phyloP scores from a whole-genome alignment of 2,888 invertebrate species.

The Catocala sponsa region DNA sequence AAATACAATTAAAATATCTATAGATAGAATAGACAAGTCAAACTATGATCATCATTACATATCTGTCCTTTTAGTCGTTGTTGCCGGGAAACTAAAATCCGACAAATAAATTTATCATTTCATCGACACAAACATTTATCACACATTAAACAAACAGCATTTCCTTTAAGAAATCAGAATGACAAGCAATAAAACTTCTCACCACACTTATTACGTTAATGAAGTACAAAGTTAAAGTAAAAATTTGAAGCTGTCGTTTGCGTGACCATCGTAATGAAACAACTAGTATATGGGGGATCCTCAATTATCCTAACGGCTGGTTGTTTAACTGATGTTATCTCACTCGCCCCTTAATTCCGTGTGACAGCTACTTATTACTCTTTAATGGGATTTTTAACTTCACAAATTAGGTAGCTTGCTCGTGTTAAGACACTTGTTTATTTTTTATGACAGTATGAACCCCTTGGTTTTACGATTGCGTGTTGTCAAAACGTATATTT shows the following conservation, averaged over 20 bases:
- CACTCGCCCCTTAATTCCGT: conserved; percentile 38
- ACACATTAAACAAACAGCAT: conserved; percentile 10
- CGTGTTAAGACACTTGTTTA: conserved; percentile 8
- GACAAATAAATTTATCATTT: not conserved
- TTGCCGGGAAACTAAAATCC: not conserved
- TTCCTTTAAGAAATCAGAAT: conserved; percentile 13
- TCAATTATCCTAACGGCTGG: conserved; percentile 48
- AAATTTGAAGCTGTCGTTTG: conserved; percentile 27
- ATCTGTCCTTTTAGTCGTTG: too few species aligned
- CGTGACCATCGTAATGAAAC: conserved; percentile 46
- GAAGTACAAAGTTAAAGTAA: conserved; percentile 32
- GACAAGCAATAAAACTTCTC: not conserved
- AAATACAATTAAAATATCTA: too few species aligned
- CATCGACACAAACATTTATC: not conserved
- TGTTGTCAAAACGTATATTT: too few species aligned
- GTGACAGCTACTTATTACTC: conserved; percentile 31
- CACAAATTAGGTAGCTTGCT: conserved; percentile 32
- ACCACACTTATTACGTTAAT: conserved; percentile 29
- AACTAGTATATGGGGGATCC: conserved; percentile 44
- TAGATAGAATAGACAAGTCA: too few species aligned
- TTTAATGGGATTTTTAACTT: conserved; percentile 50
- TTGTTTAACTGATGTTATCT: conserved; percentile 44
- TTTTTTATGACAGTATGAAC: not conserved
- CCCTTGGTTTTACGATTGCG: too few species aligned
- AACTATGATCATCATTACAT: too few species aligned